Conservation (phyloP, 2,888 invertebrate genomes). For the Xylota sylvarum region DNA sequence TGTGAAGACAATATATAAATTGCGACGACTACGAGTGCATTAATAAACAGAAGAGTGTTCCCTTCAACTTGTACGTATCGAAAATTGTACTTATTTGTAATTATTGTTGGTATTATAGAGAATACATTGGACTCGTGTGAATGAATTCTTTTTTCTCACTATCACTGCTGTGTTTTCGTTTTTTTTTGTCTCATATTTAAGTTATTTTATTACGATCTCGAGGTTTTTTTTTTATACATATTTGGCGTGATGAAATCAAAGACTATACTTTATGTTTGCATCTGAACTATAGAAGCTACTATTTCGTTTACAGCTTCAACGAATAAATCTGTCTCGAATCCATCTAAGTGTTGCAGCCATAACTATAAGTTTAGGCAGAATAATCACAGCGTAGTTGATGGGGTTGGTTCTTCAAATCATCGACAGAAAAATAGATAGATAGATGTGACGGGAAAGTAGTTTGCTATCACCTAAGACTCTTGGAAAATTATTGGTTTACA, state of each 20-base stretch:
- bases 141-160: not conserved
- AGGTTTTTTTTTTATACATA: not conserved
- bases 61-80: constrained; percentile 1
- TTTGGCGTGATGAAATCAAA: not conserved
- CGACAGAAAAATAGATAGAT: too few species aligned
- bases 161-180: not conserved
- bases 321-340: too few species aligned
- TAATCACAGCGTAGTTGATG: too few species aligned
- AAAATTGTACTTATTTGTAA: constrained; percentile 5
- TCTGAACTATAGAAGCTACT: too few species aligned
- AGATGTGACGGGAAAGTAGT: too few species aligned
- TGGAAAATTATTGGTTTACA: too few species aligned
- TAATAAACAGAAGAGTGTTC: not conserved
- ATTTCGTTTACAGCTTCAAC: too few species aligned
- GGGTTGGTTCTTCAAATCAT: too few species aligned
- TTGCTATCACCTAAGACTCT: too few species aligned
- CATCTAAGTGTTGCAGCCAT: too few species aligned
- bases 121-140: not conserved
- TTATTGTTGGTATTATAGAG: constrained; percentile 1
- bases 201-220: not conserved
- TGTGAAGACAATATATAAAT: constrained; percentile 10
- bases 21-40: not conserved
- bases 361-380: too few species aligned
- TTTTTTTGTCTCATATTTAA: not conserved
- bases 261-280: not conserved